Evolutionary conservation across 2,113 vertebrate genomes (phyloP).

Genomic region (Xyliphius kryptos): DNA sequence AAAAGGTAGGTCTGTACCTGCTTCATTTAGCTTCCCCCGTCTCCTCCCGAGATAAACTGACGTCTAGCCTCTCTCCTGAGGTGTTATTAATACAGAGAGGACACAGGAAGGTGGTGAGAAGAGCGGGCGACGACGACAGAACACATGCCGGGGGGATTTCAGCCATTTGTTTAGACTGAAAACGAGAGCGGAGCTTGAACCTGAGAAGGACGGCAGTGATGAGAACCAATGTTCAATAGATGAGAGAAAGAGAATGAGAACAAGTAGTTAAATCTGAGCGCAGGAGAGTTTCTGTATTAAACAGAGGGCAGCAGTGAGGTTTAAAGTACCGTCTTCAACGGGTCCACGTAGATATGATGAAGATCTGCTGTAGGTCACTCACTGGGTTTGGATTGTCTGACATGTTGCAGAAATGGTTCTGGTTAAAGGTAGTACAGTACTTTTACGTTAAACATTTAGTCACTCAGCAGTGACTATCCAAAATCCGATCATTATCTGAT

Average conservation of each 20-base stretch:
- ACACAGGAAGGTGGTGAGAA: conserved; percentile 45
- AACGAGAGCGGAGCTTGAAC: conserved; percentile 49
- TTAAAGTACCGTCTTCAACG: too few relatives aligned
- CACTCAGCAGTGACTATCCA: too few relatives aligned
- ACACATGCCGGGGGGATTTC: conserved; percentile 44
- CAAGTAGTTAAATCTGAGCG: too few relatives aligned
- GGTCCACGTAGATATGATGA: too few relatives aligned
- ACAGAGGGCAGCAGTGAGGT: too few relatives aligned
- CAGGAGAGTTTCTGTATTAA: too few relatives aligned
- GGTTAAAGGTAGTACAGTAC: too few relatives aligned
- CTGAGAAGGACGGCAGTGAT: background rate
- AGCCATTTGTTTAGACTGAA: conserved; percentile 56
- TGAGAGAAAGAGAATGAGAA: background rate
- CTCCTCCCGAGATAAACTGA: conserved; percentile 67
- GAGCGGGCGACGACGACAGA: conserved; percentile 45
- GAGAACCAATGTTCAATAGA: background rate
- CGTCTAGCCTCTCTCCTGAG: conserved; percentile 61
- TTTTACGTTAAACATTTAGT: too few relatives aligned
- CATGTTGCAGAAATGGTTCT: too few relatives aligned
- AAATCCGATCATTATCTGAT: too few relatives aligned
- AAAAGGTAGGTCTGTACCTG: conserved; percentile 62
- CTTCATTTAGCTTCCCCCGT: conserved; percentile 63
- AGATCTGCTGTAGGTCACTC: too few relatives aligned
- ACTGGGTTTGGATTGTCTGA: too few relatives aligned
- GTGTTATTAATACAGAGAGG: conserved; percentile 64